These are phyloP conservation scores for Equus przewalskii DNA, from an alignment of 2,113 vertebrate genomes.

Conservation along the genomic window DNA sequence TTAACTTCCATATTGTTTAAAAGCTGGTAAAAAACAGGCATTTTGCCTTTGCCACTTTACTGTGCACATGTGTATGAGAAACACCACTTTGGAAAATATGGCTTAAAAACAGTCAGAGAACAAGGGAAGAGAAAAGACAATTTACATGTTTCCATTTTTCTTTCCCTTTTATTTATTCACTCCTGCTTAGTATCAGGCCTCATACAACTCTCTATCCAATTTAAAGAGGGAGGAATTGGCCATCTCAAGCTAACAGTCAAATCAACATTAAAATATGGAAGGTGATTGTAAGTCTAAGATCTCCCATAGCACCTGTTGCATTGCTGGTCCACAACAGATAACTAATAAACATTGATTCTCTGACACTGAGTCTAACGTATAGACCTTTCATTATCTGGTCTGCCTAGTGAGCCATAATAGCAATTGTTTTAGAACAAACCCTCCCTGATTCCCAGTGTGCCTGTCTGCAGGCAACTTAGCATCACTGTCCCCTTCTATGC, in stretches of 20 bases:
- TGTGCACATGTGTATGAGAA: slow-evolving; percentile 59
- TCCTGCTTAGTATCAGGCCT: background rate
- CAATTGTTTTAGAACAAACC: background rate
- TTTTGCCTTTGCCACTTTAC: slow-evolving; percentile 50
- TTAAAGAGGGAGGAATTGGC: background rate
- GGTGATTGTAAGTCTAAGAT: background rate
- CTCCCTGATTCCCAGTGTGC: background rate
- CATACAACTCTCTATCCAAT: background rate
- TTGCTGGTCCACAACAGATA: background rate
- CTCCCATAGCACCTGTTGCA: background rate
- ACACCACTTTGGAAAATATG: slow-evolving; percentile 38
- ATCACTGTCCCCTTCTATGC: background rate
- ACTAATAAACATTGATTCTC: background rate
- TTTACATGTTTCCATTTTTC: slow-evolving; percentile 40
- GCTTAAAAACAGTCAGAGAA: slow-evolving; percentile 43
- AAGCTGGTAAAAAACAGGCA: slow-evolving; percentile 19
- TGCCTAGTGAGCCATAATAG: background rate
- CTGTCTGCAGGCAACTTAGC: background rate
- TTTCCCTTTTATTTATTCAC: background rate
- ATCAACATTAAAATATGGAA: slow-evolving; percentile 11
- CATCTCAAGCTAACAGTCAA: background rate
- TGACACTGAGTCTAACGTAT: background rate
- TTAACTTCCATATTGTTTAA: slow-evolving; percentile 45
- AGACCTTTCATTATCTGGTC: background rate
- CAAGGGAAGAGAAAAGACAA: slow-evolving; percentile 6